Base-by-base conservation (phyloP, 1,140 invertebrate genomes). In the Capitella teleta region DNA sequence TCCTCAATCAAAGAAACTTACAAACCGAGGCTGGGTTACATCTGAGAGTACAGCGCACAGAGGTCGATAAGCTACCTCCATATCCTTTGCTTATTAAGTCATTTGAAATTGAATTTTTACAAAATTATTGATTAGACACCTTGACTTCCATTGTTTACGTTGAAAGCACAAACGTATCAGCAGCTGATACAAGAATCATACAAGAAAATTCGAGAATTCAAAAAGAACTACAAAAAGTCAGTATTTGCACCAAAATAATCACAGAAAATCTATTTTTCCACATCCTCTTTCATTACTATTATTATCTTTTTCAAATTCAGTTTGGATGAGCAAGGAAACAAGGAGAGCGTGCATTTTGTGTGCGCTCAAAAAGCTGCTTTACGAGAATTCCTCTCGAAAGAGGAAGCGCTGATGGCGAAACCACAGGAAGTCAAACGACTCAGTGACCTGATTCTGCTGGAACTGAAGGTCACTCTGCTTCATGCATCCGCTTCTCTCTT, bases 31-130 rank as follows among this genome's bases (percentile, higher is more conserved):
- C 59, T 16, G 64, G 64, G 12, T 43, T 49, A 8, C 37, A 51
- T 5, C 40, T 59, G 8, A 49, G 49, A 16, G 55, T 67, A 19
- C 56, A 61, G 45, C 50, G 59, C 28, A 59, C 59, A 19, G 60
- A 66, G 42, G 47, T 66, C 23, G 55, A 64, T 28, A 64, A 59
- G 26, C 55, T 67, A 12, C 65, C 65, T 30, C 50, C 62, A 63
- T 64, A 66, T 66, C 63, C 62, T 66, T 65, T 21, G 45, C n/a
- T 37, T 48, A 37, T 48, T 26, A 21, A 5, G 32, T 36, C 5
- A 21, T 34, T 3, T 38, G 16, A 47, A n/a, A 12, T 43, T 49
- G 14, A 23, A 16, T 45, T 36, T 48, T n/a, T 36, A 21, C 4
- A 42, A n/a, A 53, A 16, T 26, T 14, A 18, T 5, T 19, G 10